Evolutionary conservation across 2,113 vertebrate genomes (phyloP).

Genomic region (Struthidea cinerea): DNA sequence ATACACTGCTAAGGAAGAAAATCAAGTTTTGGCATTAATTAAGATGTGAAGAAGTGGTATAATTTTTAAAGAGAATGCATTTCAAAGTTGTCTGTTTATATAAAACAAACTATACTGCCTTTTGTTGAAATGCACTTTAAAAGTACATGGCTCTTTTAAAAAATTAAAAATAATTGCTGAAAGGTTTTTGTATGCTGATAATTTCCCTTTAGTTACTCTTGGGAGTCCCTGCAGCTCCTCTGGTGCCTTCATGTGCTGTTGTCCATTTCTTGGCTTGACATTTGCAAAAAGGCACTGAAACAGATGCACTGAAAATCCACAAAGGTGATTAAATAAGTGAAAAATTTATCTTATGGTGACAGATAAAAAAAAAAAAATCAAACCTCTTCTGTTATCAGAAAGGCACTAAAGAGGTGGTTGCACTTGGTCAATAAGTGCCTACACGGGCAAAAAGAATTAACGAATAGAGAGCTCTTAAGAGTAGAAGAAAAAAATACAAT

Average conservation of each 20-base stretch:
- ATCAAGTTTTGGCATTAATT: conserved; percentile 72
- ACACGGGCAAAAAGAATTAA: neutral
- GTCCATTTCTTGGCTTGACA: neutral
- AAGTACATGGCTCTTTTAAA: conserved; percentile 14
- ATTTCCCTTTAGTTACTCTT: conserved; percentile 38
- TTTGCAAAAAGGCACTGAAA: neutral
- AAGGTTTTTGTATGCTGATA: conserved; percentile 42
- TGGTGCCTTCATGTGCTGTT: neutral
- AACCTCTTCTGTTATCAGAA: neutral
- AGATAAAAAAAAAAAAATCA: neutral
- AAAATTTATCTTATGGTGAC: neutral
- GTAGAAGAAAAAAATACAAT: neutral
- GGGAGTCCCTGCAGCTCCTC: neutral
- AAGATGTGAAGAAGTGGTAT: conserved; percentile 66
- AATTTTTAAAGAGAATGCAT: conserved; percentile 66
- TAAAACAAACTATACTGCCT: conserved; percentile 52
- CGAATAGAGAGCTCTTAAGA: neutral
- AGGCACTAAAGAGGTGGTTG: neutral
- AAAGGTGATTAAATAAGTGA: neutral
- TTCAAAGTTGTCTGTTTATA: conserved; percentile 64
- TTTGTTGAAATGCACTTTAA: conserved; percentile 43
- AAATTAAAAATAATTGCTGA: conserved; percentile 47
- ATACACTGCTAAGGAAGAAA: conserved; percentile 64
- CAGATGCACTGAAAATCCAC: neutral
- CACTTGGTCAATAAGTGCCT: neutral